These are phyloP conservation scores for Chauna torquata DNA, from an alignment of 2,113 vertebrate species.

Conservation along the genomic window DNA sequence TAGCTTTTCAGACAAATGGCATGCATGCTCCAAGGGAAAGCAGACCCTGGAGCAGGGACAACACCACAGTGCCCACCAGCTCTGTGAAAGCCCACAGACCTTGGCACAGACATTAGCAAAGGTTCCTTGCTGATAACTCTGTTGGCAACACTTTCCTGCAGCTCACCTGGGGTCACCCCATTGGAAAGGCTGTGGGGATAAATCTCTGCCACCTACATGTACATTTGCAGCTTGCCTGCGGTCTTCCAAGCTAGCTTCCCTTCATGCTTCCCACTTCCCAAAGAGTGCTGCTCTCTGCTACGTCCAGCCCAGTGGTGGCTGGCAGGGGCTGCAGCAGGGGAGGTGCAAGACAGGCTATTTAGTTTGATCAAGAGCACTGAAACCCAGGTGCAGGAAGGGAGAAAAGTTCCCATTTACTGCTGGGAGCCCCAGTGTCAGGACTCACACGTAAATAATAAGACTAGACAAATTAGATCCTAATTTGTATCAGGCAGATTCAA, in stretches of 20 bases:
- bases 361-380: neutral
- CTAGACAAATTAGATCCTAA: constrained; percentile 43
- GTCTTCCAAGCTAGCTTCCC: neutral
- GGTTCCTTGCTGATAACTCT: neutral
- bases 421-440: neutral
- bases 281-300: neutral
- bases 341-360: neutral
- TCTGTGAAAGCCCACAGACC: neutral
- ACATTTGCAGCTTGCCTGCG: neutral
- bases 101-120: neutral
- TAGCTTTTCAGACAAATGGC: neutral
- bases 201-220: neutral
- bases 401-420: neutral
- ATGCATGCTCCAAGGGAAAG: neutral
- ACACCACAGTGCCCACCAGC: neutral
- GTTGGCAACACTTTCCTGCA: neutral
- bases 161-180: neutral
- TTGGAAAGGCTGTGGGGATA: neutral
- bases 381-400: neutral
- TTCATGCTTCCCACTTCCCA: neutral
- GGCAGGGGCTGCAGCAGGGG: neutral
- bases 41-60: neutral
- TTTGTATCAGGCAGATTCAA: constrained; percentile 18
- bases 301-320: neutral
- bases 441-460: constrained; percentile 28